Percentiles rank a stretch among this genome's conserved stretches.
Evolutionary conservation across 1,140 invertebrate species (phyloP).

Genomic region (Ceratitis capitata): DNA sequence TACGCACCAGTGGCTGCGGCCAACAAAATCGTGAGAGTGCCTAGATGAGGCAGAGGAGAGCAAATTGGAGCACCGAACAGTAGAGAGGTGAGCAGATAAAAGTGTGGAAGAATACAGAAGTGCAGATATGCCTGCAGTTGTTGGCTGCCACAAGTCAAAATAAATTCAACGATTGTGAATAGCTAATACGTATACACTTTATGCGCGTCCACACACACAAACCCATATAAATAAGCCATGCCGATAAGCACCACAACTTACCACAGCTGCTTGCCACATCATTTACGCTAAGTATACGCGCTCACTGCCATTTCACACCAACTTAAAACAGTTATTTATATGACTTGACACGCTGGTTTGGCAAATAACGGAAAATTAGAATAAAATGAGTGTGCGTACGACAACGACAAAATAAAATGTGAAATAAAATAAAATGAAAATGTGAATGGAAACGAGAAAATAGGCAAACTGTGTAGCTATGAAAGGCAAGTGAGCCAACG

Average conservation of each 20-base stretch:
- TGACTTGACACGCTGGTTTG: neutral
- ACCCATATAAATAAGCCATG: neutral
- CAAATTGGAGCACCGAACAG: neutral
- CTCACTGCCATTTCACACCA: neutral
- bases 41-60: neutral
- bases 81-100: neutral
- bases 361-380: conserved; percentile 1
- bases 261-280: conserved; percentile 2
- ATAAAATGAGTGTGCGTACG: neutral
- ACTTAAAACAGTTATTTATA: neutral
- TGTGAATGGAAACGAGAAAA: neutral
- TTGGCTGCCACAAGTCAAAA: neutral
- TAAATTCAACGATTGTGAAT: neutral
- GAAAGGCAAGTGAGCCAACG: neutral
- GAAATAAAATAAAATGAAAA: neutral
- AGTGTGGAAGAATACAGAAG: too few relatives aligned
- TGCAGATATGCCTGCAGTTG: too few relatives aligned
- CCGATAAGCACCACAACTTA: neutral
- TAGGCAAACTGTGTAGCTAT: neutral
- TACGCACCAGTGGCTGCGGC: conserved; percentile 25
- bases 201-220: neutral
- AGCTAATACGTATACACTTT: neutral
- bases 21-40: neutral
- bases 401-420: neutral
- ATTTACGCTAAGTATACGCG: neutral